Conservation (phyloP, 2,888 invertebrate genomes). For the Branchellion lobata region DNA sequence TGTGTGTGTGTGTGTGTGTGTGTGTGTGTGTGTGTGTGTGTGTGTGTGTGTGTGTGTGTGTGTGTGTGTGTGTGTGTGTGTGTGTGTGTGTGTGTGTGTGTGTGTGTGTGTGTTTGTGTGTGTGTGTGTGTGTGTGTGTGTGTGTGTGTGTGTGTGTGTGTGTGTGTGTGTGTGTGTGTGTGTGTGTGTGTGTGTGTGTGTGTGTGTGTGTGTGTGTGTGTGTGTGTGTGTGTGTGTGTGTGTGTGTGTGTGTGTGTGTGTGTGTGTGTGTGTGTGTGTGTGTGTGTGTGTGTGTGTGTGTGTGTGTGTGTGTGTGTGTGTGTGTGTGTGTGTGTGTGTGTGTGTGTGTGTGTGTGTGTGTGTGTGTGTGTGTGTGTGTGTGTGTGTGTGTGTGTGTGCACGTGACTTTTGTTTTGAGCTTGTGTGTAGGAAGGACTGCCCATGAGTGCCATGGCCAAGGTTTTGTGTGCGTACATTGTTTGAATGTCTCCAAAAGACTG, state of each 20-base stretch:
- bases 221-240: conserved; percentile 43
- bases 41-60: conserved; percentile 46
- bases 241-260: conserved; percentile 9
- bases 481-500: too few species aligned
- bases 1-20: conserved; percentile 2
- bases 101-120: not conserved
- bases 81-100: conserved; percentile 9
- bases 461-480: too few species aligned
- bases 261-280: too few species aligned
- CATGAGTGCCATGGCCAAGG: too few species aligned
- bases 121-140: conserved; percentile 8
- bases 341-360: too few species aligned
- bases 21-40: conserved; percentile 31
- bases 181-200: conserved; percentile 32
- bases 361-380: too few species aligned
- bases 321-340: too few species aligned
- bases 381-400: conserved; percentile 13
- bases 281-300: too few species aligned
- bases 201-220: conserved; percentile 44
- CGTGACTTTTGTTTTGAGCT: not conserved
- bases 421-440: too few species aligned
- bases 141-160: not conserved
- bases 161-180: conserved; percentile 23
- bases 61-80: conserved; percentile 45
- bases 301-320: too few species aligned